Base-by-base conservation (phyloP, 2,797 vertebrate genomes). In the Synanceia verrucosa region DNA sequence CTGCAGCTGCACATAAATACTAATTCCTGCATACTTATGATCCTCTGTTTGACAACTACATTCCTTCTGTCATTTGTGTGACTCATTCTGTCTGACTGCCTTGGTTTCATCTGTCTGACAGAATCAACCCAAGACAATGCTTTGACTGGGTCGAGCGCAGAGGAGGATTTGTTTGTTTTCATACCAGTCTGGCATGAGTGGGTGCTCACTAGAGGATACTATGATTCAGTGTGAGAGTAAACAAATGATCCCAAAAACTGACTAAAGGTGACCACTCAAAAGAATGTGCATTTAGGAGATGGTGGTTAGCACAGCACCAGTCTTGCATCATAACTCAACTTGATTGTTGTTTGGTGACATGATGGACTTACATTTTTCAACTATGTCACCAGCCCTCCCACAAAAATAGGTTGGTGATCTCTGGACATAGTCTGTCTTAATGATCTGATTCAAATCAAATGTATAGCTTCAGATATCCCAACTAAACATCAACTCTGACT, bases 121-220 rank as follows among this genome's bases (percentile, higher is more conserved):
- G 44, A 46, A 46, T 24, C 6, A 1, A 29, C 21, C 14, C 31
- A 6, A 69, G 43, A 60, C 36, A 34, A 39, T 23, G 37, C 56
- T 58, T 71, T 46, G 52, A 44, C 57, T 80, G 56, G 18, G 52
- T 44, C 44, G 10, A 61, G 34, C 0, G 31, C 56, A 63, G 48
- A 52, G 55, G 66, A 70, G 57, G 51, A 39, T 65, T 65, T 77
- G 51, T 61, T 69, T 81, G 64, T 70, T 68, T 67, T 63, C 41
- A 28, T 62, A 39, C 47, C 28, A 62, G n/a, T 8, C 57, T 18
- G 19, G 48, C 26, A 46, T 59, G 58, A 76, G 70, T 76, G 80
- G 76, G 76, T 7, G 26, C 50, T 71, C 58, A 63, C 6, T 8
- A 29, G 71, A 73, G 63, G 53, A 59, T 56, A 33, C 57, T 43